Conservation (phyloP, 2,888 invertebrate species). For the Argyresthia goedartella region DNA sequence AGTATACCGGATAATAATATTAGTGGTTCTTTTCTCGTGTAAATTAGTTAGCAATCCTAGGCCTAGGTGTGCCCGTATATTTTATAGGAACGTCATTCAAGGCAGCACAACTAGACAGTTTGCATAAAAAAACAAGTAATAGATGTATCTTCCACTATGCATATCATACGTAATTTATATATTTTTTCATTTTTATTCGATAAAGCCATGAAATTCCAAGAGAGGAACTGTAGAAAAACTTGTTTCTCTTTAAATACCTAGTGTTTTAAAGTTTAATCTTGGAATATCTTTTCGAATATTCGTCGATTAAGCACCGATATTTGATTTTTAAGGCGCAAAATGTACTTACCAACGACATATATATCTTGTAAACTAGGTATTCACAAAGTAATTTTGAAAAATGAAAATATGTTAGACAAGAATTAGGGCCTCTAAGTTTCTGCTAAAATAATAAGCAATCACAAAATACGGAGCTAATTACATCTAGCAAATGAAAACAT, state of each 20-base stretch:
- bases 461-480: constrained; percentile 49
- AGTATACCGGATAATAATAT: too few relatives aligned
- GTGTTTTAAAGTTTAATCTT: too few relatives aligned
- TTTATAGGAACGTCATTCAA: too few relatives aligned
- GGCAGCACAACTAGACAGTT: too few relatives aligned
- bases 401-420: constrained; percentile 11
- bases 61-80: too few relatives aligned
- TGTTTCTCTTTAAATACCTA: too few relatives aligned
- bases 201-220: background rate
- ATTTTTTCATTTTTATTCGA: background rate
- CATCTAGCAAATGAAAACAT: constrained; percentile 64
- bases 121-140: too few relatives aligned
- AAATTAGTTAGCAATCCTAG: too few relatives aligned
- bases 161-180: background rate
- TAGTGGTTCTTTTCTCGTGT: too few relatives aligned
- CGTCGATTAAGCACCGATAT: constrained; percentile 1
- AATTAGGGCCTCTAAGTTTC: too few relatives aligned
- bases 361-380: background rate
- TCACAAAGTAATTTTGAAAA: background rate
- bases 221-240: background rate
- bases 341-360: too few relatives aligned
- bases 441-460: constrained; percentile 41
- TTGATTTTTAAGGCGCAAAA: background rate
- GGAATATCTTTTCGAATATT: too few relatives aligned
- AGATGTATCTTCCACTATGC: background rate